phyloP scores from a whole-genome alignment of 2,888 invertebrate genomes.

The Dicycla oo region DNA sequence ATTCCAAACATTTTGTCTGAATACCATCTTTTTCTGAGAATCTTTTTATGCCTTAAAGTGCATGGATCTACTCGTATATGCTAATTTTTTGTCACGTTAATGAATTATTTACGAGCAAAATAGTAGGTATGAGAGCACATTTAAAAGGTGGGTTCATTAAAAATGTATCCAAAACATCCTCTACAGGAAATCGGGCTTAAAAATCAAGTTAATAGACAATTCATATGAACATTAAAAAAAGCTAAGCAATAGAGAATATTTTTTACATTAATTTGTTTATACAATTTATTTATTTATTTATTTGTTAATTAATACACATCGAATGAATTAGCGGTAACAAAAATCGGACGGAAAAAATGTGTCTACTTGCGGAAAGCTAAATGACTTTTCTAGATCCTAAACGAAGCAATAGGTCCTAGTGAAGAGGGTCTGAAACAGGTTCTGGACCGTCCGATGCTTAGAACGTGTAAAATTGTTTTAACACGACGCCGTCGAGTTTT shows the following conservation, averaged over 20 bases:
- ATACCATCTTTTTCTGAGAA: slow-evolving; percentile 3
- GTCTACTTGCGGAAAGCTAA: slow-evolving; percentile 44
- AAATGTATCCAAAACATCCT: slow-evolving; percentile 30
- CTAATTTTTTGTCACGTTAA: slow-evolving; percentile 11
- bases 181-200: slow-evolving; percentile 50
- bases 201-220: slow-evolving; percentile 33
- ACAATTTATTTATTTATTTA: slow-evolving; percentile 15
- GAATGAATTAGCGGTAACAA: slow-evolving; percentile 31
- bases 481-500: slow-evolving; percentile 56
- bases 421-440: slow-evolving; percentile 51
- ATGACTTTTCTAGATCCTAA: slow-evolving; percentile 56
- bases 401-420: slow-evolving; percentile 49
- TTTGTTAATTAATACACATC: slow-evolving; percentile 29
- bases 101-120: slow-evolving; percentile 17
- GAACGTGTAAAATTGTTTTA: slow-evolving; percentile 66
- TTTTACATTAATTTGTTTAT: slow-evolving; percentile 26
- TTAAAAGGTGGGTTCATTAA: slow-evolving; percentile 41
- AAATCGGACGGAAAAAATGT: slow-evolving; percentile 47
- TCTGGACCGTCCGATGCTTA: slow-evolving; percentile 38
- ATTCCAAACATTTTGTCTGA: slow-evolving; percentile 36
- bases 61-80: not conserved
- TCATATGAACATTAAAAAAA: slow-evolving; percentile 31
- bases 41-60: not conserved
- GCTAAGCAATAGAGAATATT: slow-evolving; percentile 7
- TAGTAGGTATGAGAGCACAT: slow-evolving; percentile 11